Evolutionary conservation across 1,140 invertebrate species (phyloP).

Genomic region (Aphaenogaster rudis): DNA sequence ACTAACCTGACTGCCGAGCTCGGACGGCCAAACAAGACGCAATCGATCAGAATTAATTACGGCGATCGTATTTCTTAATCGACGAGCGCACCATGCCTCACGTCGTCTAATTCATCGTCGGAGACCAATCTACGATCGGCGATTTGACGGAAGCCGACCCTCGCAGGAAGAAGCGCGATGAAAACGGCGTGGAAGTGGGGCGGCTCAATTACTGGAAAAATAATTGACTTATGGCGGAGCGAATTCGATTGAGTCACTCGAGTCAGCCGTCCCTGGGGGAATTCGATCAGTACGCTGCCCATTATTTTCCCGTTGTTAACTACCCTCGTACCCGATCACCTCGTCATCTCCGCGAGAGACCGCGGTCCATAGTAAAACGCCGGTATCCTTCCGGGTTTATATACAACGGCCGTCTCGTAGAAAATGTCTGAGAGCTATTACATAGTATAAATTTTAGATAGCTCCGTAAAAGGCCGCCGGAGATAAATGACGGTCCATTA

Average conservation of each 20-base stretch:
- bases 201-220: conserved; percentile 65
- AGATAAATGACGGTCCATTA: conserved; percentile 55
- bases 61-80: conserved; percentile 53
- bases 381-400: not conserved
- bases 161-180: conserved; percentile 28
- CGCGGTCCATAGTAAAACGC: not conserved
- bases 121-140: conserved; percentile 60
- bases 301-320: conserved; percentile 72
- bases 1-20: conserved; percentile 61
- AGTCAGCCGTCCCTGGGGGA: conserved; percentile 28
- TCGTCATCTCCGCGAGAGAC: not conserved
- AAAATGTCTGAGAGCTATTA: conserved; percentile 36
- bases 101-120: conserved; percentile 31
- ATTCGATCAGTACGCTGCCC: conserved; percentile 59
- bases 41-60: conserved; percentile 74
- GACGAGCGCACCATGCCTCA: conserved; percentile 18
- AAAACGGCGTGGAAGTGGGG: not conserved
- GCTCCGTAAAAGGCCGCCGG: not conserved
- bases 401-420: not conserved
- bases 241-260: conserved; percentile 59
- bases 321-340: conserved; percentile 4
- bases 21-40: conserved; percentile 20
- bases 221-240: conserved; percentile 70
- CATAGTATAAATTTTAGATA: conserved; percentile 51
- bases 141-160: conserved; percentile 44